Percentiles rank a stretch among this genome's conserved stretches.
phyloP scores from a whole-genome alignment of 2,888 invertebrate genomes.

The Cephonodes hylas region DNA sequence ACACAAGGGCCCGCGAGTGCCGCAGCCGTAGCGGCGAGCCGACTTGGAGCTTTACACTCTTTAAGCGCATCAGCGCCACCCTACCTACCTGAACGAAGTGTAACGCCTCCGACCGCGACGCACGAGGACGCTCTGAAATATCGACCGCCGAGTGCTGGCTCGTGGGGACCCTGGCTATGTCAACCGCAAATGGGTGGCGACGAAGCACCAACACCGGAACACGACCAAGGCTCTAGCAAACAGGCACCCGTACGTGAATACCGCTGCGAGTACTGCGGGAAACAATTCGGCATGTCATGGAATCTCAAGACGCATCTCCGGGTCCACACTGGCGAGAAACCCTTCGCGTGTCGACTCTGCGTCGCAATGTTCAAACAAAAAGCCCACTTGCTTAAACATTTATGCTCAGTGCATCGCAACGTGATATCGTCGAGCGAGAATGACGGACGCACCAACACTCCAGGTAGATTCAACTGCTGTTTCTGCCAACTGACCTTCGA shows the following conservation, averaged over 20 bases:
- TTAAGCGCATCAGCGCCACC: conserved; percentile 88
- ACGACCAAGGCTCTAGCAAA: conserved; percentile 79
- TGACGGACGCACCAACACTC: conserved; percentile 82
- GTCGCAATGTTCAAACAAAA: conserved; percentile 96
- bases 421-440: conserved; percentile 92
- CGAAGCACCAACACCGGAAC: conserved; percentile 70
- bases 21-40: conserved; percentile 80
- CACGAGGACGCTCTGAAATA: conserved; percentile 82
- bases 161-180: conserved; percentile 86
- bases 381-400: conserved; percentile 91
- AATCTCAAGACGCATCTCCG: conserved; percentile 93
- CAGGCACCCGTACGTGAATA: conserved; percentile 89
- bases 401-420: conserved; percentile 94
- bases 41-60: conserved; percentile 80
- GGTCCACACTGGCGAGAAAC: conserved; percentile 94
- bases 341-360: conserved; percentile 93
- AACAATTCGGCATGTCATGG: conserved; percentile 96
- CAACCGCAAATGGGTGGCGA: conserved; percentile 83
- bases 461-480: conserved; percentile 90
- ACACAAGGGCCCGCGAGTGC: conserved; percentile 82
- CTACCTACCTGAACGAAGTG: conserved; percentile 83
- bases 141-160: conserved; percentile 86
- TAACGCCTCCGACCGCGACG: conserved; percentile 82
- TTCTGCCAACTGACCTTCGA: conserved; percentile 93
- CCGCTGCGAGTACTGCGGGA: conserved; percentile 93